Conservation (phyloP, 1,140 invertebrate species). For the Dendroctonus valens region DNA sequence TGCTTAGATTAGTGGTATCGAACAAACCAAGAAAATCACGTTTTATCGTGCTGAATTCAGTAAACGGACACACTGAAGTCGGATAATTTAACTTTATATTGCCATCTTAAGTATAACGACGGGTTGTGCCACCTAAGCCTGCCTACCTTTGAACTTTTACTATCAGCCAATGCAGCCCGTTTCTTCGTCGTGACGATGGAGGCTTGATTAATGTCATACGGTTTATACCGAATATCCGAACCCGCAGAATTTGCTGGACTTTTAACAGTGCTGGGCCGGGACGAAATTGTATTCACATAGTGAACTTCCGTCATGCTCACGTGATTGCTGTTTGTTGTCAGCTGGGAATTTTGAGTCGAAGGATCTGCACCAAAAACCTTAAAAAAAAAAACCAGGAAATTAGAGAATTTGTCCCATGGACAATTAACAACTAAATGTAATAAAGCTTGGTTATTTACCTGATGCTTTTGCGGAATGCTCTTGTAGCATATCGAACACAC, state of each 20-base stretch:
- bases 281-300: conserved; percentile 50
- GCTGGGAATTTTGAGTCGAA: conserved; percentile 20
- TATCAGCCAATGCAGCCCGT: conserved; percentile 49
- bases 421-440: too few species aligned
- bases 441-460: conserved; percentile 49
- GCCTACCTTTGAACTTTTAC: conserved; percentile 52
- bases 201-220: conserved; percentile 67
- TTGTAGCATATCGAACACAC: conserved; percentile 85
- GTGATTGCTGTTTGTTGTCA: conserved; percentile 40
- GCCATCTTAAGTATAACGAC: too few species aligned
- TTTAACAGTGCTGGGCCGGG: conserved; percentile 55
- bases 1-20: too few species aligned
- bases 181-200: conserved; percentile 54
- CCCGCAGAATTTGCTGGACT: conserved; percentile 57
- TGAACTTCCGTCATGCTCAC: conserved; percentile 48
- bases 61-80: too few species aligned
- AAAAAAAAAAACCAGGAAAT: neutral
- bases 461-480: conserved; percentile 76
- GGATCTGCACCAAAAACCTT: conserved; percentile 50
- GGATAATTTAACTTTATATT: too few species aligned
- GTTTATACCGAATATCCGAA: conserved; percentile 67
- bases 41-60: too few species aligned
- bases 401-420: too few species aligned
- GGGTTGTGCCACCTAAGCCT: conserved; percentile 2
- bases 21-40: too few species aligned